A percentile compares a stretch with the other conserved stretches of the same genome.
Evolutionary conservation across 1,140 invertebrate genomes (phyloP).

Genomic region (Polypedilum vanderplanki): DNA sequence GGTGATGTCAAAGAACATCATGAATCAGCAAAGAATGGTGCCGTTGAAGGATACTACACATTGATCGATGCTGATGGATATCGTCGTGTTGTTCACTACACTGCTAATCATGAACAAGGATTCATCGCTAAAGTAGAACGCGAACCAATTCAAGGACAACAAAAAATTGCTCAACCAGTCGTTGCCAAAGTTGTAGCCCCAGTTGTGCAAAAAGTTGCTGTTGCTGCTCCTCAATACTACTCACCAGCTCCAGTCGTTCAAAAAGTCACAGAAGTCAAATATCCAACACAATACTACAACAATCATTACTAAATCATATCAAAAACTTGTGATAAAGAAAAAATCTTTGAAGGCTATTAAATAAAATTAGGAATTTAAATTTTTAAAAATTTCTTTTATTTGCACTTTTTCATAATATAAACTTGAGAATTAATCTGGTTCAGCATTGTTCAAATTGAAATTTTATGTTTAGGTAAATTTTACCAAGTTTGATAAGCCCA

Average conservation of each 20-base stretch:
- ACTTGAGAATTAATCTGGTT: neutral
- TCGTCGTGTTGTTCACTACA: conserved; percentile 52
- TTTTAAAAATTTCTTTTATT: too few relatives aligned
- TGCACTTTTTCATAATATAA: neutral
- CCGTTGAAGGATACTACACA: conserved; percentile 51
- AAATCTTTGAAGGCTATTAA: neutral
- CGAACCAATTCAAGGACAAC: conserved; percentile 40
- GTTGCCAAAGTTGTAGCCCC: conserved; percentile 35
- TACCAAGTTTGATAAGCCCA: neutral
- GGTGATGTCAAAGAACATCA: conserved; percentile 49
- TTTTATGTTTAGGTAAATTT: neutral
- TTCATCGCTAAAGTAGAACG: conserved; percentile 32
- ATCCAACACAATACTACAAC: neutral
- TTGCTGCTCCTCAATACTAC: neutral
- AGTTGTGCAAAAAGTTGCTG: neutral
- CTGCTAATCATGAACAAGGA: conserved; percentile 47
- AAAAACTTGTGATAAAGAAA: neutral
- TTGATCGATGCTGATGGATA: conserved; percentile 55
- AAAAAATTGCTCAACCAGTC: conserved; percentile 44
- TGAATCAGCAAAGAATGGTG: conserved; percentile 49
- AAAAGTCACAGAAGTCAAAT: conserved; percentile 6
- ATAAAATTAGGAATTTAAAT: neutral
- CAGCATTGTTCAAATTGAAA: neutral
- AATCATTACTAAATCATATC: neutral
- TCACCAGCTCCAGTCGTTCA: neutral